Conservation (phyloP, 1,140 invertebrate genomes). For the Hyles vespertilio region DNA sequence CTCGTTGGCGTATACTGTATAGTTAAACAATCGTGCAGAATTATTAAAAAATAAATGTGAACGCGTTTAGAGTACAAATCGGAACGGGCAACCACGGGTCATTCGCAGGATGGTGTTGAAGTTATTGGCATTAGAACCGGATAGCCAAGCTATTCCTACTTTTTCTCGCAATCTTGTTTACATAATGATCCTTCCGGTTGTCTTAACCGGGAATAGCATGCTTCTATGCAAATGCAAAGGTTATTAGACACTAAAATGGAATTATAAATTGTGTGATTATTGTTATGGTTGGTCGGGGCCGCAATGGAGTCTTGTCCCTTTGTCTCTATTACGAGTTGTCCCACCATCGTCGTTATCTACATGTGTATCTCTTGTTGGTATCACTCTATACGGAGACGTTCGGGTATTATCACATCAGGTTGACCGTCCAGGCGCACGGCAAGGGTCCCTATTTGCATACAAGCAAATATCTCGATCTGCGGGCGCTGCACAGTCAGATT, state of each 20-base stretch:
- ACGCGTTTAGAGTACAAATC: constrained; percentile 18
- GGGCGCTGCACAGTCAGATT: constrained; percentile 48
- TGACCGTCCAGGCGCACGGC: constrained; percentile 51
- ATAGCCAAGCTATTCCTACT: constrained; percentile 38
- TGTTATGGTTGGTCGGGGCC: constrained; percentile 24
- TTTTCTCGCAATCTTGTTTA: constrained; percentile 42
- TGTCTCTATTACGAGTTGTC: constrained; percentile 55
- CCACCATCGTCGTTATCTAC: constrained; percentile 52
- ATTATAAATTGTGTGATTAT: constrained; percentile 37
- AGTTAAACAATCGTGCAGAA: background rate
- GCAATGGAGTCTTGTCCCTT: constrained; percentile 48
- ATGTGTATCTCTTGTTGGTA: constrained; percentile 56
- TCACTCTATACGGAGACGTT: constrained; percentile 63
- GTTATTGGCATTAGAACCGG: constrained; percentile 33
- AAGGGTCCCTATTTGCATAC: constrained; percentile 68
- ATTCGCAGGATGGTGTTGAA: too few species aligned
- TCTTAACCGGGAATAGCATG: constrained; percentile 29
- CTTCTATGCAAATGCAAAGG: constrained; percentile 20
- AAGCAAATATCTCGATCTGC: constrained; percentile 68
- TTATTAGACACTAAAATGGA: constrained; percentile 24
- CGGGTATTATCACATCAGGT: constrained; percentile 67
- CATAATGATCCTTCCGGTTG: constrained; percentile 36
- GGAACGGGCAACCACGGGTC: constrained; percentile 16
- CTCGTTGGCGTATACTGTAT: too few species aligned
- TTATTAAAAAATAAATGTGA: constrained; percentile 3